These are phyloP conservation scores for Ochotona curzoniae DNA, from an alignment of 2,113 vertebrate species.

Conservation along the genomic window DNA sequence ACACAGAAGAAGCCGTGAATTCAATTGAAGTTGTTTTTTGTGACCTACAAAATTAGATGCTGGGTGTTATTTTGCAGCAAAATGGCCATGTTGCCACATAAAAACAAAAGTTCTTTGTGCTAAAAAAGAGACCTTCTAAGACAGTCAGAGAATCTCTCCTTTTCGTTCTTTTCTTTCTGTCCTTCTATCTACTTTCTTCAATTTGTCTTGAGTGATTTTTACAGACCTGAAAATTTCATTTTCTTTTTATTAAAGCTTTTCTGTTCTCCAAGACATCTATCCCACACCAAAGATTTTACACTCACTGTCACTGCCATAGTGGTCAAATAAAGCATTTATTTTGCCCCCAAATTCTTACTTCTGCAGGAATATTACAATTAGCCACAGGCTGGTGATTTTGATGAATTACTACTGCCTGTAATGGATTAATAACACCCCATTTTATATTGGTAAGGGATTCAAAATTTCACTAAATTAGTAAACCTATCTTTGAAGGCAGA, in stretches of 20 bases:
- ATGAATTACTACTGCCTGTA: neutral
- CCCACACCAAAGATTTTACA: neutral
- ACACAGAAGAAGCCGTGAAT: neutral
- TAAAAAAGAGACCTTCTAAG: neutral
- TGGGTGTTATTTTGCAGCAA: neutral
- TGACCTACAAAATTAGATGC: neutral
- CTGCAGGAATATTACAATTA: neutral
- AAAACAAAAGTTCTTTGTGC: neutral
- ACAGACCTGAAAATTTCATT: neutral
- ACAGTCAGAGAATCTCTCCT: neutral
- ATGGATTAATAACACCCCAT: neutral
- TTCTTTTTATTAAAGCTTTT: neutral
- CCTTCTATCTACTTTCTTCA: neutral
- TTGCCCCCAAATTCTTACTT: neutral
- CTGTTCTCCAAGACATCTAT: neutral
- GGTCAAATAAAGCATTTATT: neutral
- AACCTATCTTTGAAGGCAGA: neutral
- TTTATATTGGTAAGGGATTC: neutral
- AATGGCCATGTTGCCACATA: neutral
- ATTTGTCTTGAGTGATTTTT: neutral
- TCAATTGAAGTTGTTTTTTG: neutral
- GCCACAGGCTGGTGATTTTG: neutral
- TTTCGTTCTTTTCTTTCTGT: no score
- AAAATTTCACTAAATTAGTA: neutral
- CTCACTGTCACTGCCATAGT: neutral